phyloP scores from a whole-genome alignment of 2,113 vertebrate genomes.

The Hystrix cristata region DNA sequence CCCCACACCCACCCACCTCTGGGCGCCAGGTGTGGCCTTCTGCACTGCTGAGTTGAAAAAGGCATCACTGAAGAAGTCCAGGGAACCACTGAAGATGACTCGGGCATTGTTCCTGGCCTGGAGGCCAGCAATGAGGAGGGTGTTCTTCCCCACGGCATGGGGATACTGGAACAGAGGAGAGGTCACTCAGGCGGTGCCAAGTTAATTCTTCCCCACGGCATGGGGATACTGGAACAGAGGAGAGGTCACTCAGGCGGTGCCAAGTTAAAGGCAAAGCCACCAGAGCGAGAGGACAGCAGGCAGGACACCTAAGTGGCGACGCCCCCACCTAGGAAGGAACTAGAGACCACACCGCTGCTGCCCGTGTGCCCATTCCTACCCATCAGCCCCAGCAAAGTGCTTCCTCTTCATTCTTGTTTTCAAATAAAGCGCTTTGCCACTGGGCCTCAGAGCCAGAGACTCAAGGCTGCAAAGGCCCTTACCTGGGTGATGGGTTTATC shows the following conservation, averaged over 20 bases:
- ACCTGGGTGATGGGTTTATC: conserved; percentile 98
- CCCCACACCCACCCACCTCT: conserved; percentile 87
- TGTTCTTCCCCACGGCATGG: conserved; percentile 98
- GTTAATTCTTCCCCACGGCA: conserved; percentile 95
- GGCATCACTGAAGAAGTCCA: conserved; percentile 98
- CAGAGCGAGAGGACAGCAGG: not conserved
- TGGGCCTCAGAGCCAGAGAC: not conserved
- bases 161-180: conserved; percentile 91
- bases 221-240: conserved; percentile 93
- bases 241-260: not conserved
- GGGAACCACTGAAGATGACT: conserved; percentile 96
- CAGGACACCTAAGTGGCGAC: not conserved
- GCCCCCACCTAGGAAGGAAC: not conserved
- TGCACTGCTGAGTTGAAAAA: conserved; percentile 97
- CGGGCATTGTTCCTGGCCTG: conserved; percentile 98
- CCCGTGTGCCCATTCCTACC: not conserved
- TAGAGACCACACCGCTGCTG: not conserved
- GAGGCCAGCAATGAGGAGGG: conserved; percentile 96
- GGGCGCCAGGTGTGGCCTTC: conserved; percentile 93
- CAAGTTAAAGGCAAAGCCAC: not conserved
- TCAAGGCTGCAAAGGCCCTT: not conserved
- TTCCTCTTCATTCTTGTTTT: not conserved
- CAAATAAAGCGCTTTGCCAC: not conserved
- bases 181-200: not conserved
- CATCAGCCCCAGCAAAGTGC: not conserved